Evolutionary conservation across 2,888 invertebrate genomes (phyloP).

Genomic region (Coecobrya sp.): DNA sequence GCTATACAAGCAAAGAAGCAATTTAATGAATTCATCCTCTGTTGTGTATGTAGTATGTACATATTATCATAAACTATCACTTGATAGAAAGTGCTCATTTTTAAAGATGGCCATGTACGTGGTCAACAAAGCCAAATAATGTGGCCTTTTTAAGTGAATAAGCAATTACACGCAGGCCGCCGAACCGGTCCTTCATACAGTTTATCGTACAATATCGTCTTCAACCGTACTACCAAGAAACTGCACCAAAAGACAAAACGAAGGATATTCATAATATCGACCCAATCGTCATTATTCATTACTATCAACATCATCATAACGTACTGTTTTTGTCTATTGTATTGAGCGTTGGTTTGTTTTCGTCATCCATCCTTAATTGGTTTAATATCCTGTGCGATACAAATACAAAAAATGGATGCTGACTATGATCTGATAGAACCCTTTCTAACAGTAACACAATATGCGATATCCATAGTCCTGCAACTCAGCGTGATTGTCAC

Average conservation of each 20-base stretch:
- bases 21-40: constrained; percentile 54
- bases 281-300: constrained; percentile 6
- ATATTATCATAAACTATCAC: constrained; percentile 51
- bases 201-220: not conserved
- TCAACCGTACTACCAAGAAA: not conserved
- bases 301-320: not conserved
- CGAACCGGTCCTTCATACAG: constrained; percentile 68
- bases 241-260: not conserved
- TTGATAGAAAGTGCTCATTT: constrained; percentile 67
- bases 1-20: not conserved
- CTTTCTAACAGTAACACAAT: not conserved
- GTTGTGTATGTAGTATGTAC: too few relatives aligned
- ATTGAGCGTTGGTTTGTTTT: not conserved
- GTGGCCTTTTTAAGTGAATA: constrained; percentile 66
- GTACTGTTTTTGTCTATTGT: not conserved
- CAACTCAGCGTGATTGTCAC: not conserved
- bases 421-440: not conserved
- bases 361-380: constrained; percentile 43
- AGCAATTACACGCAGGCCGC: constrained; percentile 53
- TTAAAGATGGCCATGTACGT: constrained; percentile 53
- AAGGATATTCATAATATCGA: not conserved
- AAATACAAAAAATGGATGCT: not conserved
- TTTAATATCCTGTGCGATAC: not conserved
- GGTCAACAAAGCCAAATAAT: constrained; percentile 31
- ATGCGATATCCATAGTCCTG: not conserved